phyloP scores from a whole-genome alignment of 1,140 invertebrate species.

The Rhagoletis zephyria region DNA sequence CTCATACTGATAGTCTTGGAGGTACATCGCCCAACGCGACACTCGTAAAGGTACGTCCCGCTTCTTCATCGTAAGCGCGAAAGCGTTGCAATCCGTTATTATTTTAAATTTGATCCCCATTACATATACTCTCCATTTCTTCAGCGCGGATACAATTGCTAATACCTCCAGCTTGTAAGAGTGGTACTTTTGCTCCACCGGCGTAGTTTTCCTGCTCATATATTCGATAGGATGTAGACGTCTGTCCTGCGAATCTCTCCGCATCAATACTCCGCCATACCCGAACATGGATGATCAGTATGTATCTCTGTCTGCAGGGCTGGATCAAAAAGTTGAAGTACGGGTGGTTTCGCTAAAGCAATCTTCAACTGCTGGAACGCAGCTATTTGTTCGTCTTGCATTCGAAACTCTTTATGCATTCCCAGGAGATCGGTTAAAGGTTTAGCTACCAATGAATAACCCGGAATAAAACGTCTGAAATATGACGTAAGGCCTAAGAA shows the following conservation, averaged over 20 bases:
- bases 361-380: constrained; percentile 39
- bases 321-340: constrained; percentile 61
- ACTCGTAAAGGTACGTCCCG: constrained; percentile 55
- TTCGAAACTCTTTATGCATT: constrained; percentile 56
- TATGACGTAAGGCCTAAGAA: constrained; percentile 61
- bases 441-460: constrained; percentile 62
- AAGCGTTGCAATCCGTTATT: constrained; percentile 52
- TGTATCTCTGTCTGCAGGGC: constrained; percentile 59
- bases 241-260: no score
- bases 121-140: constrained; percentile 58
- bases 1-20: no score
- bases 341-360: constrained; percentile 59
- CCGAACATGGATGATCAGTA: constrained; percentile 58
- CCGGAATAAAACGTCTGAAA: constrained; percentile 64
- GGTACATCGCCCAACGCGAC: constrained; percentile 44
- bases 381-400: not conserved
- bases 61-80: constrained; percentile 56
- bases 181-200: constrained; percentile 61
- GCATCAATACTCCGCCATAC: constrained; percentile 63
- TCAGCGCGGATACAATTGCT: constrained; percentile 57
- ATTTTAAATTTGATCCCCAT: constrained; percentile 56
- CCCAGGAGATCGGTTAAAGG: constrained; percentile 57
- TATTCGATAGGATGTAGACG: constrained; percentile 63
- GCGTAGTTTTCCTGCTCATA: constrained; percentile 64
- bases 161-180: constrained; percentile 64